These are phyloP conservation scores for Drosophila pseudoobscura DNA, from an alignment of 1,140 invertebrate genomes.

Conservation along the genomic window DNA sequence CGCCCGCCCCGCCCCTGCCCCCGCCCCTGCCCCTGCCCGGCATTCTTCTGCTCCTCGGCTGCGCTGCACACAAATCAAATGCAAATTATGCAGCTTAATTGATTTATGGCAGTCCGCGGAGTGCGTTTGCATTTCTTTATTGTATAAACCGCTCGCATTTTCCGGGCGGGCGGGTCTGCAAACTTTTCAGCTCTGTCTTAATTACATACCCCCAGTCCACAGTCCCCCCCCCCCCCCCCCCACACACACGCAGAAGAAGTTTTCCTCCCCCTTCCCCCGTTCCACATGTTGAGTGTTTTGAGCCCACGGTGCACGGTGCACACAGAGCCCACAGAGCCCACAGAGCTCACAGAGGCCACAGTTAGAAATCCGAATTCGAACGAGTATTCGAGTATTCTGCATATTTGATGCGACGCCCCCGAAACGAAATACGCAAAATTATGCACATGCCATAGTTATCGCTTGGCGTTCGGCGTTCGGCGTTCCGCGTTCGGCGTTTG, in stretches of 20 bases:
- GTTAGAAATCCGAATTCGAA: conserved; percentile 39
- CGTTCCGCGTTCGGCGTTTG: too few species aligned
- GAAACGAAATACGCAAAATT: conserved; percentile 70
- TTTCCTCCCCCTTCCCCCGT: too few species aligned
- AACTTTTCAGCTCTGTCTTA: conserved; percentile 75
- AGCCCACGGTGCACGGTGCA: conserved; percentile 9
- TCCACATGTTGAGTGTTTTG: conserved; percentile 1
- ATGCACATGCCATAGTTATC: conserved; percentile 67
- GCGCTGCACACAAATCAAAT: conserved; percentile 69
- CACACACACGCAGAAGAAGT: too few species aligned
- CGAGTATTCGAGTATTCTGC: conserved; percentile 45
- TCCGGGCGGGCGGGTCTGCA: conserved; percentile 41
- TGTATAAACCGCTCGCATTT: conserved; percentile 41
- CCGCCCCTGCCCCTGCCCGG: too few species aligned
- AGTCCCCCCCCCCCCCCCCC: too few species aligned
- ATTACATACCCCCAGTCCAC: conserved; percentile 13
- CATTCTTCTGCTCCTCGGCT: too few species aligned
- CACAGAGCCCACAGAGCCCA: background rate
- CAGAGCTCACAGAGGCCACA: conserved; percentile 35
- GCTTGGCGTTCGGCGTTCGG: background rate
- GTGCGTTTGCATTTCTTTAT: conserved; percentile 59
- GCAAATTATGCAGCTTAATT: conserved; percentile 79
- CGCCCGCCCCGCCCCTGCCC: conserved; percentile 7
- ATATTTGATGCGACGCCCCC: conserved; percentile 77
- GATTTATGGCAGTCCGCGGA: conserved; percentile 60